Conservation (phyloP, 2,113 vertebrate genomes). For the Centropus bengalensis region DNA sequence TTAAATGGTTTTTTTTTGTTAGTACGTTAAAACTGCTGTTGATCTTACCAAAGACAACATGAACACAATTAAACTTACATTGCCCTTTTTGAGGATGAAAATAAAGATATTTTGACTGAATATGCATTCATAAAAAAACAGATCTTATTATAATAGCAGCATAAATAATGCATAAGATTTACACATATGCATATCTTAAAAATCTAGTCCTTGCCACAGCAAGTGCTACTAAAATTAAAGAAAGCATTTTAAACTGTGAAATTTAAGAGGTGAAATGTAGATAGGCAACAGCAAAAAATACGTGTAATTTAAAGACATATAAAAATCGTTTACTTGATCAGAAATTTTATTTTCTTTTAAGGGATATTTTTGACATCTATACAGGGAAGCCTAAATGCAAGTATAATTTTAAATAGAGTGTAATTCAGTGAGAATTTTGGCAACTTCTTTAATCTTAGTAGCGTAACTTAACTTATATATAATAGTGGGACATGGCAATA, state of each 20-base stretch:
- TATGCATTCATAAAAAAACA: background rate
- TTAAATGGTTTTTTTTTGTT: conserved; percentile 54
- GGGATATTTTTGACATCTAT: background rate
- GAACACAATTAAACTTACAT: conserved; percentile 48
- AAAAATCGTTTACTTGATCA: background rate
- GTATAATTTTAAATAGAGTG: background rate
- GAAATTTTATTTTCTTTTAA: background rate
- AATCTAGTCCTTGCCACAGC: background rate
- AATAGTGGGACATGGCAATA: background rate
- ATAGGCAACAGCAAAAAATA: background rate
- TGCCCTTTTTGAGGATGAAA: background rate
- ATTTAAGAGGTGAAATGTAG: background rate
- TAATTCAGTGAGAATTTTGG: background rate
- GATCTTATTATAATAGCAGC: background rate
- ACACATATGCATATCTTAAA: background rate
- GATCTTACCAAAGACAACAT: conserved; percentile 56
- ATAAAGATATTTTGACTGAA: conserved; percentile 38
- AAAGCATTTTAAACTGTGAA: background rate
- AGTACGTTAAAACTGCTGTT: conserved; percentile 70
- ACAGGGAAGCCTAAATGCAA: background rate
- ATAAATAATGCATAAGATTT: conserved; percentile 2
- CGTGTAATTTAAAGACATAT: background rate
- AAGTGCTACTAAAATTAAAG: background rate
- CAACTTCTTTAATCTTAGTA: background rate
- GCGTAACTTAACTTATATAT: background rate